Evolutionary conservation across 2,113 vertebrate genomes (phyloP).

Genomic region (Telmatochromis brachygnathus): DNA sequence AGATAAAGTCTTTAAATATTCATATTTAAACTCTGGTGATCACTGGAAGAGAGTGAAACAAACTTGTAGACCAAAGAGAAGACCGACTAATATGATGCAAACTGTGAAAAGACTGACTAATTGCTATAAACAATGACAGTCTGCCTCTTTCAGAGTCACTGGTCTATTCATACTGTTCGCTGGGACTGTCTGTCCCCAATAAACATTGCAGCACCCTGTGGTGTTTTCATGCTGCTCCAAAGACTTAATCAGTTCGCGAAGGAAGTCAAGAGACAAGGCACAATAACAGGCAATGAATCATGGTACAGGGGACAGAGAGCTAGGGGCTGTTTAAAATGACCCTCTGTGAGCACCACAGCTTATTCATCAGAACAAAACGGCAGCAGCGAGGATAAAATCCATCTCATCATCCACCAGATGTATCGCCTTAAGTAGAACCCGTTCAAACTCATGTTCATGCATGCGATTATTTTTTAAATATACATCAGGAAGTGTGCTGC

Average conservation of each 20-base stretch:
- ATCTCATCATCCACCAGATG: conserved; percentile 48
- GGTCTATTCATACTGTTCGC: conserved; percentile 21
- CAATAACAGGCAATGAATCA: conserved; percentile 54
- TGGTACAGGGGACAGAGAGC: conserved; percentile 13
- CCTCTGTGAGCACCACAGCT: conserved; percentile 10
- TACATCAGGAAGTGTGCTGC: neutral
- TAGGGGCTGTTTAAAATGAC: conserved; percentile 43
- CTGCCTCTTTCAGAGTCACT: conserved; percentile 3
- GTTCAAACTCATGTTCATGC: conserved; percentile 26
- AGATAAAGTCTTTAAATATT: neutral
- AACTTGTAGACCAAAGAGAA: neutral
- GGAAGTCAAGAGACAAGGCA: conserved; percentile 28
- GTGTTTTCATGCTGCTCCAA: conserved; percentile 32
- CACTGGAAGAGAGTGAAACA: neutral
- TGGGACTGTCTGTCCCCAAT: neutral
- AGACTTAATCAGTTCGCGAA: conserved; percentile 39
- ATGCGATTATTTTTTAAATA: conserved; percentile 20
- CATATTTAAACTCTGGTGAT: neutral
- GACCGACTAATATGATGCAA: neutral
- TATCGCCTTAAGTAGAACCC: conserved; percentile 12
- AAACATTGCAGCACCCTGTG: conserved; percentile 35
- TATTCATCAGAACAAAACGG: conserved; percentile 33
- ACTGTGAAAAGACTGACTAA: neutral
- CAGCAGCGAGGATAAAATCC: conserved; percentile 16
- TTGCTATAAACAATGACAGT: neutral